These are phyloP conservation scores for Lasioglossum figueresi DNA, from an alignment of 2,888 invertebrate species.

Conservation along the genomic window DNA sequence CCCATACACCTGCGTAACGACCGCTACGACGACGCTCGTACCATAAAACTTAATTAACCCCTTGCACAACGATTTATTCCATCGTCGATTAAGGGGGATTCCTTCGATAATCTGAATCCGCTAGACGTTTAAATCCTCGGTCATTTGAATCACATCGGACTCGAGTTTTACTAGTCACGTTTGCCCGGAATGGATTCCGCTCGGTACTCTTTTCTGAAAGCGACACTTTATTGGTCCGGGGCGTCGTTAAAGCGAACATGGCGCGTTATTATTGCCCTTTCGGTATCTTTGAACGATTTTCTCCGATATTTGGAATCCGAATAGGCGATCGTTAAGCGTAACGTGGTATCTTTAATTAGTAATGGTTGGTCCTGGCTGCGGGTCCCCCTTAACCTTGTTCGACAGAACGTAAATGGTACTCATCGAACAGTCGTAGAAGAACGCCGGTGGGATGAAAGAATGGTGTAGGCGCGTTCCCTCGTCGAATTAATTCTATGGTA, in stretches of 20 bases:
- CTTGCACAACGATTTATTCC: conserved; percentile 65
- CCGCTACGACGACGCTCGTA: conserved; percentile 42
- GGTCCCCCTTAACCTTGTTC: neutral
- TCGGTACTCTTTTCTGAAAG: conserved; percentile 10
- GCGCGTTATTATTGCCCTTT: conserved; percentile 19
- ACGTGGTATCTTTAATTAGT: conserved; percentile 9
- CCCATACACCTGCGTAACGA: conserved; percentile 64
- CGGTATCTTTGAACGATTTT: conserved; percentile 18
- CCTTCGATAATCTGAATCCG: conserved; percentile 65
- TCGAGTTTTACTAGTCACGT: conserved; percentile 39
- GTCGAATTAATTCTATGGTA: neutral
- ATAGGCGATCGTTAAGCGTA: conserved; percentile 10
- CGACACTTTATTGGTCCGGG: conserved; percentile 30
- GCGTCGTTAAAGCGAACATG: conserved; percentile 9
- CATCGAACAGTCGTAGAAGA: neutral
- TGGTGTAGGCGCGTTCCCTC: neutral
- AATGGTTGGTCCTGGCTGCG: neutral
- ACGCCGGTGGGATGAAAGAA: neutral
- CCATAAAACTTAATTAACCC: conserved; percentile 72
- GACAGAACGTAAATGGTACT: neutral
- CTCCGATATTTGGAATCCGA: neutral
- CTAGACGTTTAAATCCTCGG: conserved; percentile 42
- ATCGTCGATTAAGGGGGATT: conserved; percentile 61
- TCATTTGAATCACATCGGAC: conserved; percentile 40
- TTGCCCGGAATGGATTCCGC: conserved; percentile 19